Evolutionary conservation across 2,888 invertebrate species (phyloP).

Genomic region (Synanthedon andrenaeformis): DNA sequence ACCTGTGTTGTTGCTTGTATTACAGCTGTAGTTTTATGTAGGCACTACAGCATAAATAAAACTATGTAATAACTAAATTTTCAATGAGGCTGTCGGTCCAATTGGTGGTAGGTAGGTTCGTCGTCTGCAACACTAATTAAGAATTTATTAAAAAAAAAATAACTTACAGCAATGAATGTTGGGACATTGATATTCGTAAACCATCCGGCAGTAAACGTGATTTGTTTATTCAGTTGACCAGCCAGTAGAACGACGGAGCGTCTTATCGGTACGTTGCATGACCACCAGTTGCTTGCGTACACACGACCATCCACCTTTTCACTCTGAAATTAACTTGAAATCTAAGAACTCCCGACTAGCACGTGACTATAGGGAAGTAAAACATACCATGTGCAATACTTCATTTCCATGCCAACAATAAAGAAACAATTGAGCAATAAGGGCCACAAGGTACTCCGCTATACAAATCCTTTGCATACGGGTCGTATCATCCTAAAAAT

Average conservation of each 20-base stretch:
- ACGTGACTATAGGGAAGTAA: no score
- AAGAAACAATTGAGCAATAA: conserved; percentile 53
- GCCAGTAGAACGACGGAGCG: conserved; percentile 32
- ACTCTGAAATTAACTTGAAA: conserved; percentile 23
- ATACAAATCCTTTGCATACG: conserved; percentile 49
- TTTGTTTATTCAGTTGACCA: conserved; percentile 32
- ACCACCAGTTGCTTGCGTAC: conserved; percentile 45
- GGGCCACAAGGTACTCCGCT: conserved; percentile 49
- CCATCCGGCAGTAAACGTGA: conserved; percentile 46
- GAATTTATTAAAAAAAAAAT: no score
- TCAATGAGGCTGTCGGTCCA: no score
- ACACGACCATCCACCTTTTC: conserved; percentile 31
- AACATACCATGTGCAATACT: conserved; percentile 18
- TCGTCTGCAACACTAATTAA: no score
- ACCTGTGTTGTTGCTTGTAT: no score
- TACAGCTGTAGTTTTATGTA: no score
- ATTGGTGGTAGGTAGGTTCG: no score
- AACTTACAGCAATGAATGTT: conserved; percentile 43
- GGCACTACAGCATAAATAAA: no score
- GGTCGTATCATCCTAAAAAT: conserved; percentile 33
- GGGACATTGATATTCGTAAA: conserved; percentile 38
- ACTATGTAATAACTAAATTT: no score
- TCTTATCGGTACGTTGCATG: conserved; percentile 24
- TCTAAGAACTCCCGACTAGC: background rate
- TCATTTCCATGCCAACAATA: conserved; percentile 64